Conservation (phyloP, 2,113 vertebrate genomes). For the Eclectus roratus region DNA sequence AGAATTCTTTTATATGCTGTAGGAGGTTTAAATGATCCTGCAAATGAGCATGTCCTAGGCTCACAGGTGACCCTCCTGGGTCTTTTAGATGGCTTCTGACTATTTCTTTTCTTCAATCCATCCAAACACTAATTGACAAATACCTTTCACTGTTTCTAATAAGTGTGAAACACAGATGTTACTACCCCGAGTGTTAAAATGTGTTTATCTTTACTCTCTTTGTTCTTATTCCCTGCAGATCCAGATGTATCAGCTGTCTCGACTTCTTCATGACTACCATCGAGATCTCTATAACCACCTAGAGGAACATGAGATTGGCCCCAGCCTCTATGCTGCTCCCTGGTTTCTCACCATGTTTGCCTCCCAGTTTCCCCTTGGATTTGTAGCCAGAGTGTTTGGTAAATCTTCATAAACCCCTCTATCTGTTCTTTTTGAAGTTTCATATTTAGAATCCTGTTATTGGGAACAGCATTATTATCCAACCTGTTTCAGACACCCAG, state of each 20-base stretch:
- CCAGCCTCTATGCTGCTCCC: conserved; percentile 83
- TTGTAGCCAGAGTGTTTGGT: conserved; percentile 85
- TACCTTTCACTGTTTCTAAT: neutral
- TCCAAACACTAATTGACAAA: neutral
- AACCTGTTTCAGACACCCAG: neutral
- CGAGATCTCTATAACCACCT: conserved; percentile 81
- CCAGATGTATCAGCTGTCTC: conserved; percentile 86
- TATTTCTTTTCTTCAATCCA: neutral
- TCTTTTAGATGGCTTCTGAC: neutral
- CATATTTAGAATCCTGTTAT: neutral
- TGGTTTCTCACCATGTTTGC: conserved; percentile 86
- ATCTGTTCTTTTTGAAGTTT: neutral
- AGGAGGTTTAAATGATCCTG: neutral
- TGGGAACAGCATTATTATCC: neutral
- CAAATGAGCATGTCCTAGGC: neutral
- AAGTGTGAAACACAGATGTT: neutral
- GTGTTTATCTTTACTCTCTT: neutral
- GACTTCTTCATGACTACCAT: conserved; percentile 84
- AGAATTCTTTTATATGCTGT: neutral
- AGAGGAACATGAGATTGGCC: conserved; percentile 81
- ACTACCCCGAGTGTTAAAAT: neutral
- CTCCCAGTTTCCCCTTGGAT: conserved; percentile 83
- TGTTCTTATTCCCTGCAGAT: conserved; percentile 63
- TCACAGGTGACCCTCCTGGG: neutral
- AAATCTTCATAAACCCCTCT: conserved; percentile 9